Percentiles rank a stretch among this genome's conserved stretches.
Conservation (phyloP, 2,797 vertebrate genomes). For the Periophthalmus magnuspinnatus region DNA sequence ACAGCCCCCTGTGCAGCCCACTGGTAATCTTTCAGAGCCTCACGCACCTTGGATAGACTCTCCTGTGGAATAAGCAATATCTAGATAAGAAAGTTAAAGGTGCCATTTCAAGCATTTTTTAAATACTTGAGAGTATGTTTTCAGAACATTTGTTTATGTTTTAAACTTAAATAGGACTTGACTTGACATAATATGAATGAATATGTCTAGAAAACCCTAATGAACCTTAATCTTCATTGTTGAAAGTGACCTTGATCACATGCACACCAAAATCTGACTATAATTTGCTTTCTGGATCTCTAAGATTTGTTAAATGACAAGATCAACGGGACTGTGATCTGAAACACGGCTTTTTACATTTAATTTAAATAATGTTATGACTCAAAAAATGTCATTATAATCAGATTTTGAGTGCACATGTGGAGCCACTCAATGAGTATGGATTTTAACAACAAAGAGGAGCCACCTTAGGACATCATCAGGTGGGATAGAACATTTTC, state of each 20-base stretch:
- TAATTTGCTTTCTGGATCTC: too few relatives aligned
- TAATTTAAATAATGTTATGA: too few relatives aligned
- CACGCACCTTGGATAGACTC: slow-evolving; percentile 72
- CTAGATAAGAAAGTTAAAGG: background rate
- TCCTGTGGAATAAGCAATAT: slow-evolving; percentile 66
- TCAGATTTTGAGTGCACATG: too few relatives aligned
- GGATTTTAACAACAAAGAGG: too few relatives aligned
- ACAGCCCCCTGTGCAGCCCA: slow-evolving; percentile 71
- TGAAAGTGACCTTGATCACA: too few relatives aligned
- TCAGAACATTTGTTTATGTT: background rate
- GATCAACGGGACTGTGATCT: too few relatives aligned
- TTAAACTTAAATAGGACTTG: background rate
- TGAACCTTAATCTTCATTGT: too few relatives aligned
- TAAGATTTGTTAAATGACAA: too few relatives aligned
- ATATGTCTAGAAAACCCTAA: background rate
- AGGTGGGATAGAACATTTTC: background rate
- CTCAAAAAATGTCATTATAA: too few relatives aligned
- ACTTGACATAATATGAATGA: background rate
- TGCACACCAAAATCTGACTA: too few relatives aligned
- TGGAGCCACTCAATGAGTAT: too few relatives aligned
- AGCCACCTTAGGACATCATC: background rate
- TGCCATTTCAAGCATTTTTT: background rate
- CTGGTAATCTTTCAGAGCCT: slow-evolving; percentile 74
- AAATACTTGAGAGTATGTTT: background rate
- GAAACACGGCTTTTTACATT: too few relatives aligned